Evolutionary conservation across 2,888 invertebrate species (phyloP).

Genomic region (Metallyticus violacea): DNA sequence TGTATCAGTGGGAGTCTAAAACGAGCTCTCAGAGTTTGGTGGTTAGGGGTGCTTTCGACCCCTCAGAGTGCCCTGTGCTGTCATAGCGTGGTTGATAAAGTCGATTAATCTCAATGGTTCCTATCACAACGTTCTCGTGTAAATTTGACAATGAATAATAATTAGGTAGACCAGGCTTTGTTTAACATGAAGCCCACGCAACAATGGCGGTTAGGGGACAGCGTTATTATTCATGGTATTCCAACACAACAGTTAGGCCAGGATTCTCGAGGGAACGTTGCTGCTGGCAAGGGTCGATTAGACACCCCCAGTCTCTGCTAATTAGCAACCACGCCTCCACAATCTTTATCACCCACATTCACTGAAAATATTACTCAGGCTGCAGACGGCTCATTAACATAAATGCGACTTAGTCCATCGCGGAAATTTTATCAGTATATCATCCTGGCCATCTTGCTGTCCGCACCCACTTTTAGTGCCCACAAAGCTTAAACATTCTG

Average conservation of each 20-base stretch:
- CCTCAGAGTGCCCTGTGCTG: background rate
- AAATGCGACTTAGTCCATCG: too few species aligned
- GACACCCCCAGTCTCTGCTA: background rate
- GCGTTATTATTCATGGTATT: background rate
- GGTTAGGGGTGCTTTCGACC: background rate
- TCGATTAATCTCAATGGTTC: background rate
- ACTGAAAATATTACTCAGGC: background rate
- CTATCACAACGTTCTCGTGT: background rate
- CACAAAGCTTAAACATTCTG: too few species aligned
- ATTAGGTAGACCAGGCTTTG: background rate
- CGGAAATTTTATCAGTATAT: too few species aligned
- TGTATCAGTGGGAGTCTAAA: background rate
- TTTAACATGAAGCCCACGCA: background rate
- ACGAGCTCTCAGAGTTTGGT: background rate
- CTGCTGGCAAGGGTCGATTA: background rate
- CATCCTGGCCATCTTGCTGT: too few species aligned
- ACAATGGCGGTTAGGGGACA: background rate
- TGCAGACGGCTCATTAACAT: too few species aligned
- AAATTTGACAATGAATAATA: background rate
- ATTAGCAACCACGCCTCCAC: background rate
- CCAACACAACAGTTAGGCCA: background rate
- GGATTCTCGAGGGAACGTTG: background rate
- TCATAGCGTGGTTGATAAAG: background rate
- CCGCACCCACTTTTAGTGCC: too few species aligned
- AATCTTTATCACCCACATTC: background rate